A percentile compares a stretch with the other conserved stretches of the same genome.
phyloP scores from a whole-genome alignment of 2,797 vertebrate genomes.

The Pteropus rufus region DNA sequence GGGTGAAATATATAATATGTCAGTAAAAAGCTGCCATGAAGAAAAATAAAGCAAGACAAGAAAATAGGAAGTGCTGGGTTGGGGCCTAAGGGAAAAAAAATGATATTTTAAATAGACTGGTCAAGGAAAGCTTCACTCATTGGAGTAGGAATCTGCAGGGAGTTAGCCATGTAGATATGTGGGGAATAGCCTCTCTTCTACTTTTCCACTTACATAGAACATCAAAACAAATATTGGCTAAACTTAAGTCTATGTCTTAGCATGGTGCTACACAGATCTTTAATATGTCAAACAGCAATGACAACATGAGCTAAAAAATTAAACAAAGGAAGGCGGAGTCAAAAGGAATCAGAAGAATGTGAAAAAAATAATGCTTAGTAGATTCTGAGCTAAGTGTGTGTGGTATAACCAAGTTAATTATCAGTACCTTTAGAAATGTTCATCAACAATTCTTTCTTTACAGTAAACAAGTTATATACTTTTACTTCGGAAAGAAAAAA shows the following conservation, averaged over 20 bases:
- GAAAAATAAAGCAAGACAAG: neutral
- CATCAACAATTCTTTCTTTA: neutral
- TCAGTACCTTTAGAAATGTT: neutral
- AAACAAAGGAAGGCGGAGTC: neutral
- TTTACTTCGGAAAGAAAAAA: slow-evolving; percentile 29
- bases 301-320: slow-evolving; percentile 10
- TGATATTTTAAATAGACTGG: neutral
- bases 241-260: neutral
- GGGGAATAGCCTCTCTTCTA: neutral
- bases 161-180: neutral
- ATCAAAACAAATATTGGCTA: neutral
- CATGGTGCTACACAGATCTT: neutral
- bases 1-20: neutral
- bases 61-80: neutral
- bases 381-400: neutral
- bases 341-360: slow-evolving; percentile 36
- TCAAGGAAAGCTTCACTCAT: neutral
- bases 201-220: neutral
- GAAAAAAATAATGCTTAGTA: neutral
- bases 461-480: neutral
- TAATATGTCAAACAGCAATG: neutral
- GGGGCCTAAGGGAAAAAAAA: neutral
- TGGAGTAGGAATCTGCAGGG: neutral
- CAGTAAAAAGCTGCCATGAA: neutral
- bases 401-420: slow-evolving; percentile 6